phyloP scores from a whole-genome alignment of 2,888 invertebrate genomes.

The Hirtodrosophila histrioides region DNA sequence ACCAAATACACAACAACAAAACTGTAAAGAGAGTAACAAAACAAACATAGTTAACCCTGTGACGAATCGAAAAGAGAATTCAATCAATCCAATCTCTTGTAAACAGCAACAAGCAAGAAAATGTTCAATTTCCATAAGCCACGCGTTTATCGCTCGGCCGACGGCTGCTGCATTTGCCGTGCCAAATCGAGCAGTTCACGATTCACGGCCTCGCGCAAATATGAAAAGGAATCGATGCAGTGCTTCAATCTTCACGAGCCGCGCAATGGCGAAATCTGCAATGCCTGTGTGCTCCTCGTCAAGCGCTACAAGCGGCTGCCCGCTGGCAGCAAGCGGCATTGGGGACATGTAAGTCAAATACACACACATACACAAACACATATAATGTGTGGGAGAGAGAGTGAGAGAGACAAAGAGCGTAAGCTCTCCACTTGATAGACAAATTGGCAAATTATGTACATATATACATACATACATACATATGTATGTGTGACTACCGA shows the following conservation, averaged over 20 bases:
- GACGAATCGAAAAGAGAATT: slow-evolving; percentile 4
- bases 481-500: too few species aligned
- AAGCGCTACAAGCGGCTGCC: slow-evolving; percentile 92
- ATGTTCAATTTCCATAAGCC: slow-evolving; percentile 96
- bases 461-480: too few species aligned
- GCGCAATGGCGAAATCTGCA: slow-evolving; percentile 93
- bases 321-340: slow-evolving; percentile 89
- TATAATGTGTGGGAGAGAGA: too few species aligned
- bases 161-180: slow-evolving; percentile 94
- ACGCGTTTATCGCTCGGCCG: slow-evolving; percentile 92
- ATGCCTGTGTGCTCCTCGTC: slow-evolving; percentile 93
- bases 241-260: slow-evolving; percentile 91
- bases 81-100: slow-evolving; percentile 1
- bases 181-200: slow-evolving; percentile 94
- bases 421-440: too few species aligned
- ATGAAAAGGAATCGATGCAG: slow-evolving; percentile 91
- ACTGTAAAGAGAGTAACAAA: slow-evolving; percentile 8
- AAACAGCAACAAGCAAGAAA: slow-evolving; percentile 14
- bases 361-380: background rate
- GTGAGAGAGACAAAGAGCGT: too few species aligned
- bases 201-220: slow-evolving; percentile 93
- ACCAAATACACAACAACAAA: slow-evolving; percentile 1
- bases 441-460: too few species aligned
- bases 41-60: background rate
- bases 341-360: slow-evolving; percentile 89